Base-by-base conservation (phyloP, 1,140 invertebrate species). In the Globodera rostochiensis region DNA sequence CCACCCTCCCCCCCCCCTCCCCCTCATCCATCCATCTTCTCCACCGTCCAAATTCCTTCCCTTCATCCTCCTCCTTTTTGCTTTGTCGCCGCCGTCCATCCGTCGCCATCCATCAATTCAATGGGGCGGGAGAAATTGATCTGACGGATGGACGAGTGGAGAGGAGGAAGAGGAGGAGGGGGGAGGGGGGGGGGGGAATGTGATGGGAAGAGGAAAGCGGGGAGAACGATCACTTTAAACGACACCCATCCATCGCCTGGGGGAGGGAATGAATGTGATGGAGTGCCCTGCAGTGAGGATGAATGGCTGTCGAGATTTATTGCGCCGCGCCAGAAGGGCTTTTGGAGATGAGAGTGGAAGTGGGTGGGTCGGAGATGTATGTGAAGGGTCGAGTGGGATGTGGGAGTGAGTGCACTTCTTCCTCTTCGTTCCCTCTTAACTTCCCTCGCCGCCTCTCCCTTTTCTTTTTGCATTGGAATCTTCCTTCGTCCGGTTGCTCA, bases 101-200 rank as follows among this genome's bases (percentile, higher is more conserved):
- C 74, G 80, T 93, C 93, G 57, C 15, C 57, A 60, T 60, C 57
- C 57, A 60, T 60, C 57, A 60, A 60, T 9, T 60, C 57, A 60
- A 60, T 60, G 57, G 57, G 57, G 57, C 57, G 57, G 57, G 57
- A 60, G 57, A 60, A 60, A 60, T 60, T 60, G 57, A 60, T 60
- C 57, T 60, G 57, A 60, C 57, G 57, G 57, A 60, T 60, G 57
- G 57, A n/a, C n/a, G n/a, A n/a, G n/a, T n/a, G n/a, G n/a, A n/a
- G n/a, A n/a, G n/a, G n/a, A n/a, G n/a, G n/a, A n/a, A n/a, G n/a
- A n/a, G n/a, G n/a, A n/a, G n/a, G n/a, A n/a, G n/a, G n/a, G n/a
- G n/a, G n/a, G n/a, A n/a, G n/a, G n/a, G n/a, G n/a, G n/a, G n/a
- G n/a, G n/a, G n/a, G n/a, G n/a, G n/a, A n/a, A n/a, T n/a, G n/a